phyloP scores from a whole-genome alignment of 2,113 vertebrate genomes.

The Coptodon bakossiorum region DNA sequence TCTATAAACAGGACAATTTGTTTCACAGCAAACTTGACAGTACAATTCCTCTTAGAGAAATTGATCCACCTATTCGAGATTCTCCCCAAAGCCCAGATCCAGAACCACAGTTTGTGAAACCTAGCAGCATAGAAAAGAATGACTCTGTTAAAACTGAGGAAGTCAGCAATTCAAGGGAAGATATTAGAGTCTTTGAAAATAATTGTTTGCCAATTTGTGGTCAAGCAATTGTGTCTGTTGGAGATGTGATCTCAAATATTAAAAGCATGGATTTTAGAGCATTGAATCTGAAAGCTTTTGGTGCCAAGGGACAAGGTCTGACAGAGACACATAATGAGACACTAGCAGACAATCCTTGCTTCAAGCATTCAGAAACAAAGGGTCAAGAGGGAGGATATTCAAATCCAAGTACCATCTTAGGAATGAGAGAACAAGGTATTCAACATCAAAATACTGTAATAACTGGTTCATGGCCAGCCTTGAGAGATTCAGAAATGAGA shows the following conservation, averaged over 20 bases:
- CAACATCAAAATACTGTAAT: not conserved
- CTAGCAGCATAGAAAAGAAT: not conserved
- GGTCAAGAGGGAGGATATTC: not conserved
- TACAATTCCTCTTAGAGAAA: constrained; percentile 55
- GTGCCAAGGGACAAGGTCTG: not conserved
- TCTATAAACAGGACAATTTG: not conserved
- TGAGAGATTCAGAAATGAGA: not conserved
- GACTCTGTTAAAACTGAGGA: not conserved
- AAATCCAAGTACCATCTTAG: not conserved
- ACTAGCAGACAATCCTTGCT: not conserved
- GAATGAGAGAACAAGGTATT: not conserved
- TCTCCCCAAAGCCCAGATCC: constrained; percentile 67
- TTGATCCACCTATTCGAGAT: constrained; percentile 61
- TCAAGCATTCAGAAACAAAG: not conserved
- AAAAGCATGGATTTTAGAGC: not conserved
- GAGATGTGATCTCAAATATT: not conserved
- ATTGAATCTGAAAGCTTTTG: not conserved
- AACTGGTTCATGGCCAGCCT: not conserved
- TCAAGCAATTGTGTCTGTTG: not conserved
- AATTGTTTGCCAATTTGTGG: not conserved
- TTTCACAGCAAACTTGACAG: constrained; percentile 40
- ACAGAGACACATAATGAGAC: not conserved
- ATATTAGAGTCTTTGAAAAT: not conserved
- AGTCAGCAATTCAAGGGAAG: not conserved
- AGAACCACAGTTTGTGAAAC: constrained; percentile 55